Evolutionary conservation across 2,113 vertebrate genomes (phyloP), one percentile per base, ranked within the genome.

Genomic region (Pholis gunnellus): DNA sequence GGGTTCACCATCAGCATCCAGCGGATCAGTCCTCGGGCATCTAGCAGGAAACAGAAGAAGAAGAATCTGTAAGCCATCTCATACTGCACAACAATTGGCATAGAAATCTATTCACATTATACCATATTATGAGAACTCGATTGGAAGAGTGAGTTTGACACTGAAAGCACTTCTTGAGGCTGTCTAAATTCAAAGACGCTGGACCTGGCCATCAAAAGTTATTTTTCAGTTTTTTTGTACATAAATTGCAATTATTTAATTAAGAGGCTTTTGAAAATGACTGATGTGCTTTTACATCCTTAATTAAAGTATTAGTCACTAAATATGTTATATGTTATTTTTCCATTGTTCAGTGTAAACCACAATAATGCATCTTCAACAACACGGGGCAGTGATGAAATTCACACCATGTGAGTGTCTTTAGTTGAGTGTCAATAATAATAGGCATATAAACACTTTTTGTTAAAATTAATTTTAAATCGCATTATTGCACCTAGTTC

Each of bases 1-100:
- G 98, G 98, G 91, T 99, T 99, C 85, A 99, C 98, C 98, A 99
- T 99, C 79, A 99, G 89, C 98, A 99, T 99, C 98, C 98, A 99
- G 61, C 98, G 96, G 81, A 99, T 99, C 84, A 99, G 95, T 87
- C 98, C 98, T 81, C 98, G 97, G 13, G 98, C 98, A 87, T 99
- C 98, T 99, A 61, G 0, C 1, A 38, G n/a, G 17, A 75, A 71
- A 85, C 25, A 72, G 27, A 74, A 64, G 13, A 65, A 25, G 14
- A 69, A 22, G 15, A 9, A 27, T 68, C 31, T 67, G 38, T 67
- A 14, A 73, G 48, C 22, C 34, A 3, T 8, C 6, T 64, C 3
- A 54, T 34, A 22, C 3, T 48, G 46, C 46, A 48, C 17, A 48
- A 48, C 46, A 48, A 17, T 4, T 48, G 46, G 15, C 6, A 15